phyloP scores from a whole-genome alignment of 2,797 vertebrate species.

The Mus minutoides region DNA sequence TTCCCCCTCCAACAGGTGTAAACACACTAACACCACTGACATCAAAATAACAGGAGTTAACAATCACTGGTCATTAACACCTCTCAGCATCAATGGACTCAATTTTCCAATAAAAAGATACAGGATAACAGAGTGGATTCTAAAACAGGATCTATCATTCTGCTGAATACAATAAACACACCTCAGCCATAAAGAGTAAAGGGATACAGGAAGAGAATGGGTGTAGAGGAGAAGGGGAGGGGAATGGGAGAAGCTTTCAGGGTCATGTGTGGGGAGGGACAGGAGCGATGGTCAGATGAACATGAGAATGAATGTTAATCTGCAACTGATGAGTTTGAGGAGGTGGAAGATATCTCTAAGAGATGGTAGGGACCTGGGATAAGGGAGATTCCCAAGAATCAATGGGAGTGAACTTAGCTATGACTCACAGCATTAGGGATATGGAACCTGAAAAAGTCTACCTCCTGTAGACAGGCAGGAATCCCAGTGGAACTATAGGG shows the following conservation, averaged over 20 bases:
- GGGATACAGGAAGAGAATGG: too few relatives aligned
- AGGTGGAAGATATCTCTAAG: not conserved
- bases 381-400: not conserved
- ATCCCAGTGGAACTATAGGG: not conserved
- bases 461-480: not conserved
- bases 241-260: too few relatives aligned
- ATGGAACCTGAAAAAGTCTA: not conserved
- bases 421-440: not conserved
- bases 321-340: too few relatives aligned
- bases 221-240: too few relatives aligned
- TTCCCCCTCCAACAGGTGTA: accelerated
- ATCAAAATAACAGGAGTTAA: not conserved
- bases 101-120: too few relatives aligned
- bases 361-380: not conserved
- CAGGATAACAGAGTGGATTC: not conserved
- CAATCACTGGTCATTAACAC: not conserved
- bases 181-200: not conserved
- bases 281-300: too few relatives aligned
- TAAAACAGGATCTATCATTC: not conserved
- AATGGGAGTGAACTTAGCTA: not conserved
- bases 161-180: not conserved
- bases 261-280: too few relatives aligned
- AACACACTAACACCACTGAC: not conserved
- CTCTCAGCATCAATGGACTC: not conserved
- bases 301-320: too few relatives aligned